phyloP scores from a whole-genome alignment of 2,113 vertebrate genomes.

The Suricata suricatta region DNA sequence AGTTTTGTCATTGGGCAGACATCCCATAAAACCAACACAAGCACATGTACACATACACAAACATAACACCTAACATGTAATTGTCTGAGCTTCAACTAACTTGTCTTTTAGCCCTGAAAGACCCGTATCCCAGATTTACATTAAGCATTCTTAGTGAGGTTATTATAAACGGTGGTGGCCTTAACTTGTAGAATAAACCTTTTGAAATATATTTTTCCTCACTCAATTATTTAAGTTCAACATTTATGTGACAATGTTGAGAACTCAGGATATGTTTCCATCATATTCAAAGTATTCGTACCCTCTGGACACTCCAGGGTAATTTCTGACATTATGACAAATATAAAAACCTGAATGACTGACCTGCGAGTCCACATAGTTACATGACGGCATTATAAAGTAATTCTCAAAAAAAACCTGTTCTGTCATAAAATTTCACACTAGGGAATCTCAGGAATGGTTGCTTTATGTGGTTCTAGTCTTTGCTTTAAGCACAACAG shows the following conservation, averaged over 20 bases:
- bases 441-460: conserved; percentile 45
- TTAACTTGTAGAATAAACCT: conserved; percentile 31
- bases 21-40: not conserved
- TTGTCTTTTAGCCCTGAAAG: not conserved
- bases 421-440: conserved; percentile 72
- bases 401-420: conserved; percentile 71
- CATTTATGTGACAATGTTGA: conserved; percentile 64
- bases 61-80: not conserved
- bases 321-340: conserved; percentile 80
- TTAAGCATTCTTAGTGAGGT: not conserved
- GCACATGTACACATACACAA: too few relatives aligned
- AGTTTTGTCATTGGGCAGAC: not conserved
- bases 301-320: conserved; percentile 67
- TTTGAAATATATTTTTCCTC: conserved; percentile 42
- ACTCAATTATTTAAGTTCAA: conserved; percentile 61
- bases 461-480: conserved; percentile 41
- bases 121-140: not conserved
- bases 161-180: not conserved
- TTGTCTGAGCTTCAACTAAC: conserved; percentile 15
- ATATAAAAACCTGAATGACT: conserved; percentile 76
- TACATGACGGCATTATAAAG: conserved; percentile 70
- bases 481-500: conserved; percentile 55
- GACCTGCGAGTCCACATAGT: conserved; percentile 68
- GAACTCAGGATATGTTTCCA: conserved; percentile 68
- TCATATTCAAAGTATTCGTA: conserved; percentile 69